Conservation (phyloP, 1,140 invertebrate genomes). For the Druon quercuslanigerum region DNA sequence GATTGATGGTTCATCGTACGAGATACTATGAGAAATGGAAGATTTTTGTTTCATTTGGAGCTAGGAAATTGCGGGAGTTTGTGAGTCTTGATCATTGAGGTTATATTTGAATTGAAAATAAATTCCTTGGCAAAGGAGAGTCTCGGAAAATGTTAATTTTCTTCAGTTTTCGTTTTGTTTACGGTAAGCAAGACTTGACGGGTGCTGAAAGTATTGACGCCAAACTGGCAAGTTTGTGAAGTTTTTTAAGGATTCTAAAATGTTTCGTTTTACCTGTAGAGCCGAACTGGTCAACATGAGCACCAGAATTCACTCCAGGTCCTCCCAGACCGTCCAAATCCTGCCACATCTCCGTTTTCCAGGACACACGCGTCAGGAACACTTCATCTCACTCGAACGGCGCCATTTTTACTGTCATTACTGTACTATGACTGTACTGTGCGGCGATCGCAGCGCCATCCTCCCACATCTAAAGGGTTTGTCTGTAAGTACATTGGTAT, state of each 20-base stretch:
- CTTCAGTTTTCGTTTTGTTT: constrained; percentile 1
- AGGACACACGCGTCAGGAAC: constrained; percentile 58
- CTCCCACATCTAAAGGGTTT: too few relatives aligned
- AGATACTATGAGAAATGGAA: neutral
- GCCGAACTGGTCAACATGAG: constrained; percentile 69
- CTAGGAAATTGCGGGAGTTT: neutral
- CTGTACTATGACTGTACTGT: constrained; percentile 12
- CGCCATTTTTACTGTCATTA: constrained; percentile 66
- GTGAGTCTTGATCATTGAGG: neutral
- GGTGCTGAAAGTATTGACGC: neutral
- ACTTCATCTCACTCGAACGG: constrained; percentile 65
- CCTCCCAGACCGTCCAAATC: constrained; percentile 66
- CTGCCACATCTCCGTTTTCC: constrained; percentile 71
- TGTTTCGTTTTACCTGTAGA: constrained; percentile 62
- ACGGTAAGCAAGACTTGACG: constrained; percentile 15
- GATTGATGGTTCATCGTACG: neutral
- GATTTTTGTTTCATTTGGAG: neutral
- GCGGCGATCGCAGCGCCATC: too few relatives aligned
- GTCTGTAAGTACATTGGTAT: too few relatives aligned
- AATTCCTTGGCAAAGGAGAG: neutral
- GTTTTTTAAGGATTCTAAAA: constrained; percentile 25
- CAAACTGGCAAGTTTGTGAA: constrained; percentile 32
- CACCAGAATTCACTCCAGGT: constrained; percentile 65
- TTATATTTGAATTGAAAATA: neutral
- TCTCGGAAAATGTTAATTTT: neutral